Evolutionary conservation across 2,888 invertebrate genomes (phyloP).

Genomic region (Drosophila picticornis): DNA sequence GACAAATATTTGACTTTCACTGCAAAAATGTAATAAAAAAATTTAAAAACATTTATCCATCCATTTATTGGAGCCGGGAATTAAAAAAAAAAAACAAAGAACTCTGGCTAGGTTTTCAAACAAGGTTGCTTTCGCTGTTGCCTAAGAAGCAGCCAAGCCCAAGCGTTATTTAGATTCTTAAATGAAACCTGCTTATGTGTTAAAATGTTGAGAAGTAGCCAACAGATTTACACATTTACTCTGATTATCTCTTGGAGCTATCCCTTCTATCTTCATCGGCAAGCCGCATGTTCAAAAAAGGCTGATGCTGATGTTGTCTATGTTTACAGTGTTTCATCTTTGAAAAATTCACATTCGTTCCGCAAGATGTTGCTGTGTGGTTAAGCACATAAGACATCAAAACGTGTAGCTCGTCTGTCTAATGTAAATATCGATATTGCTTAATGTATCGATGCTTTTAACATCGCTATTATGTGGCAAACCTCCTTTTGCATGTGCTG

Average conservation of each 20-base stretch:
- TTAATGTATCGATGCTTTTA: background rate
- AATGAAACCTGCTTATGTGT: no score
- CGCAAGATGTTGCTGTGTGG: background rate
- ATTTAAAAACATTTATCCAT: no score
- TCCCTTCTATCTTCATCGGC: background rate
- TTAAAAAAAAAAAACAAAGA: background rate
- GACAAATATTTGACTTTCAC: background rate
- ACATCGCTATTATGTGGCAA: slow-evolving; percentile 1
- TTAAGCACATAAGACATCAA: background rate
- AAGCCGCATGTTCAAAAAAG: background rate
- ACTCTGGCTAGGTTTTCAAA: background rate
- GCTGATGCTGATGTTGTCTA: background rate
- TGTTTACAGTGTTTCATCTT: background rate
- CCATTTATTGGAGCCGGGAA: background rate
- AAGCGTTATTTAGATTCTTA: background rate
- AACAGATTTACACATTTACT: background rate
- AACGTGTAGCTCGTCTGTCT: background rate
- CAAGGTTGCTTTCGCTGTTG: background rate
- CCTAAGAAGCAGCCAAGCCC: background rate
- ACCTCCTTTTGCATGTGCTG: background rate
- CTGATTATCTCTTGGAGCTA: background rate
- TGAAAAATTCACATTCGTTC: background rate
- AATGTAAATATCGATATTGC: background rate
- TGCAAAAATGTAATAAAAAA: background rate
- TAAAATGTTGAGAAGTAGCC: background rate